Conservation (phyloP, 2,888 invertebrate species). For the Mesorhabditis belari region DNA sequence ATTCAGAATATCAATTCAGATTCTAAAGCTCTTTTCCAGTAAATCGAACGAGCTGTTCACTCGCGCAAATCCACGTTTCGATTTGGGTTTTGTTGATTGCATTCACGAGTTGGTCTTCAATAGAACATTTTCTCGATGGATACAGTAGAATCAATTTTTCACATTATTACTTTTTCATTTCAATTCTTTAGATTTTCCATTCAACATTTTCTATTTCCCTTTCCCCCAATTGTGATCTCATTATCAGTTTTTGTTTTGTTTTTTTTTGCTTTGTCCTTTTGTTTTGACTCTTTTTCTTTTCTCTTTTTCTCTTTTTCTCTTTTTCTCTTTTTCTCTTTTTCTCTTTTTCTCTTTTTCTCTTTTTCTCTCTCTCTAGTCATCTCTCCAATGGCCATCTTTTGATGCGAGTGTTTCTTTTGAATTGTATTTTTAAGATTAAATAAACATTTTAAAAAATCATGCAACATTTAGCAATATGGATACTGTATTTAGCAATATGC, state of each 20-base stretch:
- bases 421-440: neutral
- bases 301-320: neutral
- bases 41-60: conserved; percentile 20
- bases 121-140: conserved; percentile 19
- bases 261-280: neutral
- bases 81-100: conserved; percentile 33
- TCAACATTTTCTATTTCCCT: neutral
- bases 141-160: too few species aligned
- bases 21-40: conserved; percentile 16
- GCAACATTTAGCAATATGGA: too few species aligned
- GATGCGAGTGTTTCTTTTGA: neutral
- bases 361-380: neutral
- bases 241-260: neutral
- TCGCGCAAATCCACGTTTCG: conserved; percentile 26
- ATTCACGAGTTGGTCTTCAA: conserved; percentile 31
- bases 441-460: too few species aligned
- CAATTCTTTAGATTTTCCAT: neutral
- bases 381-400: neutral
- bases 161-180: too few species aligned
- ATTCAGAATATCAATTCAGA: too few species aligned
- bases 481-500: too few species aligned
- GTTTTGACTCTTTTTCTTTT: neutral
- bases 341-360: neutral
- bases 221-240: neutral
- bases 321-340: neutral